A percentile compares a stretch with the other conserved stretches of the same genome.
Evolutionary conservation across 1,140 invertebrate species (phyloP).

Genomic region (Drosophila ercepeae): DNA sequence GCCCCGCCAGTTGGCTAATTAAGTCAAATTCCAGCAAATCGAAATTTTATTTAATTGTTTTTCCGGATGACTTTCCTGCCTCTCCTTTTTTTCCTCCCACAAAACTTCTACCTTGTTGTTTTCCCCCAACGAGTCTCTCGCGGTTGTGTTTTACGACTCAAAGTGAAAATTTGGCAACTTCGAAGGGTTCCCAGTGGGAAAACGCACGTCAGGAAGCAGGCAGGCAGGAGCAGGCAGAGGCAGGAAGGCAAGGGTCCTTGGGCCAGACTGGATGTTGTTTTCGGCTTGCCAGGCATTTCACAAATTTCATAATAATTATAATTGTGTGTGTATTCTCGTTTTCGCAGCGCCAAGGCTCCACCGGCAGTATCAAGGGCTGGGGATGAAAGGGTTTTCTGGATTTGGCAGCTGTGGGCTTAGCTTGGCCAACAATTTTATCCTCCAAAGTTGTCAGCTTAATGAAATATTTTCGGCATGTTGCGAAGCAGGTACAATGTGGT

Average conservation of each 20-base stretch:
- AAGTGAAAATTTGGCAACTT: constrained; percentile 61
- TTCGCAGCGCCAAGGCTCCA: constrained; percentile 14
- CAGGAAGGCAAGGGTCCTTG: not conserved
- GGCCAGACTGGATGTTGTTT: not conserved
- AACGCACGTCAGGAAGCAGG: no score
- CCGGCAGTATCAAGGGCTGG: not conserved
- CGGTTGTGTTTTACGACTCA: constrained; percentile 31
- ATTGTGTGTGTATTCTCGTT: constrained; percentile 70
- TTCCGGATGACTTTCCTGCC: constrained; percentile 1
- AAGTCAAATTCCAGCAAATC: constrained; percentile 67
- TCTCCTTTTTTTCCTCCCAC: not conserved
- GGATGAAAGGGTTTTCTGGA: constrained; percentile 5
- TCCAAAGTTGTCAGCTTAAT: constrained; percentile 37
- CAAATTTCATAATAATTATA: constrained; percentile 78
- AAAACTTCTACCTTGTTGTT: constrained; percentile 1
- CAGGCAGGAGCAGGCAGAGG: not conserved
- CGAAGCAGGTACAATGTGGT: constrained; percentile 28
- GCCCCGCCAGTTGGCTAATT: constrained; percentile 48
- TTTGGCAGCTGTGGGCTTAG: constrained; percentile 49
- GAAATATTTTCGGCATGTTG: constrained; percentile 60
- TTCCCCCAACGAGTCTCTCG: constrained; percentile 4
- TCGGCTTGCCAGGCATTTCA: constrained; percentile 42
- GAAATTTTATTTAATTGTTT: constrained; percentile 49
- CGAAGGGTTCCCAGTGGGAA: constrained; percentile 1
- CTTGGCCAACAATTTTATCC: constrained; percentile 42